These are phyloP conservation scores for Falco columbarius DNA, from an alignment of 2,797 vertebrate species.

Conservation along the genomic window DNA sequence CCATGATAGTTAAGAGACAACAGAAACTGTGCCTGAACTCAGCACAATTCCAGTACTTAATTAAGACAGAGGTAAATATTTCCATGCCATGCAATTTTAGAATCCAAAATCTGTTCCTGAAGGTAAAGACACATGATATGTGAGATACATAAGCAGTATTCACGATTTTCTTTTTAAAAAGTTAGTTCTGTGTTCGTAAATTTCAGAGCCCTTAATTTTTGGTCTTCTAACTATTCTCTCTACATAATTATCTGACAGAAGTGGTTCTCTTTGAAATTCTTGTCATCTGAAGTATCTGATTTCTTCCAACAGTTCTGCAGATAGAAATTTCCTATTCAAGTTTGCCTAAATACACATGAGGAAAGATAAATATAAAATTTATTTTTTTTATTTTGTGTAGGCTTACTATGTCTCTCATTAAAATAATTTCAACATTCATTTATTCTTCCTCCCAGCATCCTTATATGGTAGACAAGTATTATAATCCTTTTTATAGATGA, in stretches of 20 bases:
- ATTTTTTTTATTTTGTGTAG: conserved; percentile 4
- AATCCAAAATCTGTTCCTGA: not conserved
- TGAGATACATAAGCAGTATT: not conserved
- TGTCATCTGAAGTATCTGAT: not conserved
- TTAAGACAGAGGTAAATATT: not conserved
- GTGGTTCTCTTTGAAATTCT: not conserved
- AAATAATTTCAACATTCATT: not conserved
- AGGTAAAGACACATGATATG: not conserved
- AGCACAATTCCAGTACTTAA: not conserved
- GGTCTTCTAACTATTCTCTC: not conserved
- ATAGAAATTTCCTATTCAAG: not conserved
- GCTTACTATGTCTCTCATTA: not conserved
- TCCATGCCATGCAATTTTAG: not conserved
- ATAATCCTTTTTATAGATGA: not conserved
- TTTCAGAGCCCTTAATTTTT: not conserved
- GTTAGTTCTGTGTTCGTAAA: not conserved
- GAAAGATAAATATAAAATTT: conserved; percentile 21
- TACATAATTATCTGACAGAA: not conserved
- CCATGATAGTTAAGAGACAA: not conserved
- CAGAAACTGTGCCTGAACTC: not conserved
- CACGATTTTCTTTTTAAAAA: not conserved
- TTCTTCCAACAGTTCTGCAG: conserved; percentile 11
- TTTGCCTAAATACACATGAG: not conserved
- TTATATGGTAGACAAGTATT: not conserved
- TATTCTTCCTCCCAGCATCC: conserved; percentile 1